Percentiles rank a stretch among this genome's conserved stretches.
Conservation (phyloP, 2,888 invertebrate species). For the Shargacucullia verbasci region DNA sequence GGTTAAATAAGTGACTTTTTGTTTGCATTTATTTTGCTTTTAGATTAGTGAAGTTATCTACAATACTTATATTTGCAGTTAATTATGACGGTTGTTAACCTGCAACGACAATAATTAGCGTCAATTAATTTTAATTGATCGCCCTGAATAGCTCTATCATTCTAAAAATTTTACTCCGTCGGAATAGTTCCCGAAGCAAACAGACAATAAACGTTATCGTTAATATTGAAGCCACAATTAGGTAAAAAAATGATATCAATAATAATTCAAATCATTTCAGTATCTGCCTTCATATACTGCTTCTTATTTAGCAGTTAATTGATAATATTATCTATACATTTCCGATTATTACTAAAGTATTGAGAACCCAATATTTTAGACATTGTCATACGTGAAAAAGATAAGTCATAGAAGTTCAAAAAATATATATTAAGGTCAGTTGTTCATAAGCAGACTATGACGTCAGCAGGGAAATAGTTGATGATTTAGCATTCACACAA, state of each 20-base stretch:
- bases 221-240: neutral
- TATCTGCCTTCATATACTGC: conserved; percentile 19
- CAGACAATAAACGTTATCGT: no score
- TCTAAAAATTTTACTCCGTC: conserved; percentile 22
- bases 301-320: conserved; percentile 11
- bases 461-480: conserved; percentile 15
- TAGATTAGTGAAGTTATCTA: neutral
- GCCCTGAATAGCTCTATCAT: conserved; percentile 34
- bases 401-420: neutral
- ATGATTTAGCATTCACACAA: conserved; percentile 4
- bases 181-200: neutral
- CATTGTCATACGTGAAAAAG: no score
- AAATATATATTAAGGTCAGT: neutral
- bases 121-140: conserved; percentile 59
- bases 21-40: conserved; percentile 8
- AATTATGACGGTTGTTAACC: conserved; percentile 37
- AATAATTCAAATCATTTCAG: conserved; percentile 3
- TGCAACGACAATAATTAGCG: conserved; percentile 55
- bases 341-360: no score
- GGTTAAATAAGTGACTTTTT: conserved; percentile 4
- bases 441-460: conserved; percentile 9
- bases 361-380: no score
- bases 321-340: neutral
- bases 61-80: conserved; percentile 14
- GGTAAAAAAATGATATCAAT: neutral